These are phyloP conservation scores for Pseudomyrmex dendroicus DNA, from an alignment of 1,140 invertebrate genomes.

Conservation along the genomic window DNA sequence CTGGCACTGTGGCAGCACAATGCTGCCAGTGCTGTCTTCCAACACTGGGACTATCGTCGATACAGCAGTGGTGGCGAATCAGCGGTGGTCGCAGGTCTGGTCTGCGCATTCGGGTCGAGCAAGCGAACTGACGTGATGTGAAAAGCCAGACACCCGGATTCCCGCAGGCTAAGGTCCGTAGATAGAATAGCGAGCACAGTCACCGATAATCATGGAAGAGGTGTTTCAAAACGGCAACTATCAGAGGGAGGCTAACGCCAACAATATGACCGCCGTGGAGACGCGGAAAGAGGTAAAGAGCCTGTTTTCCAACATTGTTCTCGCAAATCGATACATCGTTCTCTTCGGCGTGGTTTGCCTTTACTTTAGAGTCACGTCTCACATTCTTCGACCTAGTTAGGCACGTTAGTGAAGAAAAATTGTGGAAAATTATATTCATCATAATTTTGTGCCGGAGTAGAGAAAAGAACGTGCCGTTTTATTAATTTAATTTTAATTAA, in stretches of 20 bases:
- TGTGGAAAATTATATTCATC: too few relatives aligned
- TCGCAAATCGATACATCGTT: conserved; percentile 62
- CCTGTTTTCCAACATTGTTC: conserved; percentile 33
- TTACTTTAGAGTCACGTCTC: conserved; percentile 13
- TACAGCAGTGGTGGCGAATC: conserved; percentile 17
- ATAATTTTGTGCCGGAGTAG: background rate
- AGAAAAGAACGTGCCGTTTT: background rate
- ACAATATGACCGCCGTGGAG: conserved; percentile 73
- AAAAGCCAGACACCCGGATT: conserved; percentile 12
- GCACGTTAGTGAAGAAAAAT: background rate
- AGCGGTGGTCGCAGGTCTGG: conserved; percentile 17
- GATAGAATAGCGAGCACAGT: background rate
- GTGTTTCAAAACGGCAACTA: conserved; percentile 82
- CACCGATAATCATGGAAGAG: conserved; percentile 78
- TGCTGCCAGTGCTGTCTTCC: too few relatives aligned
- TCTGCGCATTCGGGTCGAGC: background rate
- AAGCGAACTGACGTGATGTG: conserved; percentile 54
- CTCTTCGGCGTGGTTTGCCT: conserved; percentile 19
- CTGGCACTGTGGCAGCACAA: too few relatives aligned
- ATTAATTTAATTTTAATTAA: conserved; percentile 15
- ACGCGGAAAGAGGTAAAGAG: conserved; percentile 78
- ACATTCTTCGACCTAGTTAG: background rate
- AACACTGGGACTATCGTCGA: background rate
- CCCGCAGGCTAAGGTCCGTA: conserved; percentile 44
- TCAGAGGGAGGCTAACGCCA: conserved; percentile 74